Conservation (phyloP, 1,140 invertebrate species). For the Delia radicum region DNA sequence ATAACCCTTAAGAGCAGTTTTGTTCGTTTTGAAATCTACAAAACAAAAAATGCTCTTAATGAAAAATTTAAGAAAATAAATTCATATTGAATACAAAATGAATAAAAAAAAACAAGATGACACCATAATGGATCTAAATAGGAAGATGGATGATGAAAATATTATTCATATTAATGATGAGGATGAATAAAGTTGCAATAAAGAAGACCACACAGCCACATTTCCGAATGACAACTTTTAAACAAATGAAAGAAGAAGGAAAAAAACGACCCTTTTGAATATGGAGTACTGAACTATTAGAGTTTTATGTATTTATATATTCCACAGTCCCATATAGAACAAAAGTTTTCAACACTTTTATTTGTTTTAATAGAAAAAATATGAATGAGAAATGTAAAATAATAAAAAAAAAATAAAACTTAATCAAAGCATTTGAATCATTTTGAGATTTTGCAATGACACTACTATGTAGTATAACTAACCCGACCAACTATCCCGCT, state of each 20-base stretch:
- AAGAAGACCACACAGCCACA: background rate
- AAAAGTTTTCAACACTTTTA: background rate
- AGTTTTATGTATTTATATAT: background rate
- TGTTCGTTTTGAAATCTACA: background rate
- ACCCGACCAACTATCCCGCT: too few species aligned
- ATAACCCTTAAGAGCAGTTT: background rate
- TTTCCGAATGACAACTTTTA: too few species aligned
- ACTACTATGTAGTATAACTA: too few species aligned
- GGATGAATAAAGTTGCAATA: background rate
- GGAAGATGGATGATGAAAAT: background rate
- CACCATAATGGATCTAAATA: background rate
- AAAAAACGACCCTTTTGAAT: too few species aligned
- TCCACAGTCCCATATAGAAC: background rate
- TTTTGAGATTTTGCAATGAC: background rate
- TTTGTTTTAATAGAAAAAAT: background rate
- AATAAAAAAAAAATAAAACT: background rate
- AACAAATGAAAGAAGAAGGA: too few species aligned
- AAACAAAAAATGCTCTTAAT: background rate
- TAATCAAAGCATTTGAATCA: background rate
- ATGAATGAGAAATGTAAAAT: background rate
- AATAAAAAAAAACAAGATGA: background rate
- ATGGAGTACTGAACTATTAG: background rate
- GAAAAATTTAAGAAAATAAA: background rate
- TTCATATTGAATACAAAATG: background rate
- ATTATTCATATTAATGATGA: background rate